These are phyloP conservation scores for Ptilonorhynchus violaceus DNA, from an alignment of 2,113 vertebrate genomes.

Conservation along the genomic window DNA sequence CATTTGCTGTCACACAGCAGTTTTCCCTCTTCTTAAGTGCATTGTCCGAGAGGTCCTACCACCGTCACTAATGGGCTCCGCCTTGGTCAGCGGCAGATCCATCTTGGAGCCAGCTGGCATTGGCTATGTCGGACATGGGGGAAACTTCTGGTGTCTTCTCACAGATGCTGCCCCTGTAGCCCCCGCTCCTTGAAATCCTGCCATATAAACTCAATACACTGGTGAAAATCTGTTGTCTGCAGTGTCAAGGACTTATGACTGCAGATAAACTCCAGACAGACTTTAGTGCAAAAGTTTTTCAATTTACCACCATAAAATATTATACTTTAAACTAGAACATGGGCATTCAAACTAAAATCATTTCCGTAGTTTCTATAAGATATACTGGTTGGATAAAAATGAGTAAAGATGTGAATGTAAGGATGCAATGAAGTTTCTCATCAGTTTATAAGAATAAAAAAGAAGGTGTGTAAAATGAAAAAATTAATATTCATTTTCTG, in stretches of 20 bases:
- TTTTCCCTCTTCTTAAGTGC: neutral
- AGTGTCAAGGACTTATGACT: accelerated
- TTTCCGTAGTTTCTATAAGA: neutral
- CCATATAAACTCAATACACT: neutral
- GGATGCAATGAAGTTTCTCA: neutral
- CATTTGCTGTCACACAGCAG: neutral
- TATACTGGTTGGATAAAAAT: neutral
- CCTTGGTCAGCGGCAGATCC: neutral
- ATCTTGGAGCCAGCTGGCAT: neutral
- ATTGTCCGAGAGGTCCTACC: neutral
- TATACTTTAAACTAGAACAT: neutral
- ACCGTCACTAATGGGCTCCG: neutral
- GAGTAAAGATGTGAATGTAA: neutral
- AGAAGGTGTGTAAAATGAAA: neutral
- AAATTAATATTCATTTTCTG: neutral
- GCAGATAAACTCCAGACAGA: neutral
- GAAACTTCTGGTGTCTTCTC: neutral
- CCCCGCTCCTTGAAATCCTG: neutral
- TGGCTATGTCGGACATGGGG: accelerated
- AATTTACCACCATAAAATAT: neutral
- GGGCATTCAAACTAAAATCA: neutral
- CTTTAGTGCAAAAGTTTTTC: neutral
- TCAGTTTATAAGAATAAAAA: neutral
- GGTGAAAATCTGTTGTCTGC: neutral
- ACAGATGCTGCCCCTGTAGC: neutral